Base-by-base conservation (phyloP, 2,888 invertebrate species). In the Crocallis elinguaria region DNA sequence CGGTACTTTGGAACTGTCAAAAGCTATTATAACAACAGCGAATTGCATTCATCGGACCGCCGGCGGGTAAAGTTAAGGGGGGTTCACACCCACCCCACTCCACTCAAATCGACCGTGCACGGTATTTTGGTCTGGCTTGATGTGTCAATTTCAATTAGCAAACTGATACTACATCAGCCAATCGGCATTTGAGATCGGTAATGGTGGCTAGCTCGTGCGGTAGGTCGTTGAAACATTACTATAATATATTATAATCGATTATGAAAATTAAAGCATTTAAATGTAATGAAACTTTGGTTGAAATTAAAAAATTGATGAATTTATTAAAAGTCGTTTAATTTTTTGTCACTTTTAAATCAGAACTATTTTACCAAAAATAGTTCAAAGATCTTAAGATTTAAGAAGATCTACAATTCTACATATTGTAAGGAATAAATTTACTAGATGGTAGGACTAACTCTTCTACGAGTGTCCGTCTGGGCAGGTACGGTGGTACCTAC, bases 71-170 rank as follows among this genome's bases (percentile, higher is more conserved):
- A 66, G 66, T 75, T 66, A 71, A 63, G 71, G 74, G 77, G 73
- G 71, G 46, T 54, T 41, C 44, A 44, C 69, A 57, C 69, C 62
- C 54, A 21, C 69, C 68, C 65, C 70, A 66, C 76, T 64, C 60
- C 68, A 39, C 62, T 36, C 58, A 33, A n/a, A n/a, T 64, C 51
- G 73, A 75, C 84, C 83, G 87, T 86, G 72, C 79, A 62, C 66
- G 70, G 50, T 90, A 91, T 90, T 90, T 90, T 74, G 67, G 91
- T 86, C 86, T 84, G 89, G 83, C 88, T 87, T 84, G 84, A 90
- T 88, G 73, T 88, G 91, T 85, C 91, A 86, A 86, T 91, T 88
- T 85, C 70, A 90, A 89, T 91, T 91, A 89, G 82, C 71, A 71
- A 3, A 3, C 3, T 3, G 79, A 63, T 82, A 82, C 85, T 82